Percentiles rank a stretch among this genome's conserved stretches.
These are phyloP conservation scores for Beaufortia kweichowensis DNA, from an alignment of 2,113 vertebrate species.

Conservation along the genomic window DNA sequence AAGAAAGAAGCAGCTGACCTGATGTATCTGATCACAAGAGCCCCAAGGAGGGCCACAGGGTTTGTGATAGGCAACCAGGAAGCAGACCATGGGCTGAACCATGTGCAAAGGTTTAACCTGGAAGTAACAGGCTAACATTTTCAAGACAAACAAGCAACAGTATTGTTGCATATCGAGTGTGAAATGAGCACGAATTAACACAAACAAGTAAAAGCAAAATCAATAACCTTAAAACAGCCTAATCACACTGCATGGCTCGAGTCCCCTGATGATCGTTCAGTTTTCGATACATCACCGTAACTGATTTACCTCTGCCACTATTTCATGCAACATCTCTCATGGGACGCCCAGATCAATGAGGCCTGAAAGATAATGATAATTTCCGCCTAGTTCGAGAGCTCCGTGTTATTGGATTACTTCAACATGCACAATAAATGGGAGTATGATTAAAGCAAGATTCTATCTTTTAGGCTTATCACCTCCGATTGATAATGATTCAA, in stretches of 20 bases:
- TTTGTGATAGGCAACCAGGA: too few species aligned
- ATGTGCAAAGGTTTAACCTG: not conserved
- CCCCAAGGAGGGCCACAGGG: not conserved
- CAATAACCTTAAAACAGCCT: constrained; percentile 56
- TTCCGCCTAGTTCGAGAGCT: constrained; percentile 50
- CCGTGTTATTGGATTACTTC: constrained; percentile 51
- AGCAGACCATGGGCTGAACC: not conserved
- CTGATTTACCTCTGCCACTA: constrained; percentile 59
- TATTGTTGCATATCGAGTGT: not conserved
- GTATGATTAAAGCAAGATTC: constrained; percentile 39
- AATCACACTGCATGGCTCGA: constrained; percentile 55
- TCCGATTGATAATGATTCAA: constrained; percentile 26
- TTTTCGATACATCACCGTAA: constrained; percentile 58
- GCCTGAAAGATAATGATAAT: constrained; percentile 49
- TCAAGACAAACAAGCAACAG: not conserved
- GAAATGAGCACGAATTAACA: constrained; percentile 47
- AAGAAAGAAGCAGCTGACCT: not conserved
- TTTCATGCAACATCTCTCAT: constrained; percentile 52
- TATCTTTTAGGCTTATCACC: constrained; percentile 32
- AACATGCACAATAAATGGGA: constrained; percentile 49
- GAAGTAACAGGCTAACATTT: not conserved
- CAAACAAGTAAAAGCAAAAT: constrained; percentile 53
- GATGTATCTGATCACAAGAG: not conserved
- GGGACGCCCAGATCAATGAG: constrained; percentile 53
- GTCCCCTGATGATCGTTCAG: constrained; percentile 57